Base-by-base conservation (phyloP, 2,113 vertebrate genomes). In the Heloderma charlesbogerti region DNA sequence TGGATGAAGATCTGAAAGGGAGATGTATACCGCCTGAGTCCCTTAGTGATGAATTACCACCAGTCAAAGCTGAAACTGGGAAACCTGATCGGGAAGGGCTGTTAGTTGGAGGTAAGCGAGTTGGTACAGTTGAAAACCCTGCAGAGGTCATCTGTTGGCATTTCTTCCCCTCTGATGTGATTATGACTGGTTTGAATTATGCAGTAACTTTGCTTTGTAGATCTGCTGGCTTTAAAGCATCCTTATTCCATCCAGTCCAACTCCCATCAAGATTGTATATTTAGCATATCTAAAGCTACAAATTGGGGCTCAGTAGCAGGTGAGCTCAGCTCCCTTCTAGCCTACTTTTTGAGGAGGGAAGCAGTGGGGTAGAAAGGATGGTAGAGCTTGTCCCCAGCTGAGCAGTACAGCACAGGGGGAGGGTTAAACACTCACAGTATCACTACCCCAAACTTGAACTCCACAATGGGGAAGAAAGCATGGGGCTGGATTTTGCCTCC, bases 1-100 rank as follows among this genome's bases (percentile, higher is more conserved):
- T 98, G 87, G 94, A 95, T 82, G 94, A 93, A 71, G 97, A 94
- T 29, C 94, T 98, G 91, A 96, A 96, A 94, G 97, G 97, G 37
- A 88, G 92, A 92, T 96, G 95, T 83, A 88, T 48, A 18, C 84
- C 57, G 67, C 97, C 95, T 88, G 94, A 95, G 40, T 95, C 95
- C 45, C 94, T 97, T 22, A 96, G 95, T 63, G 97, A 97, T 81
- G 97, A 97, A 83, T 89, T 98, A 40, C 95, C 94, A 72, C 71
- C 94, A 91, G 94, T 91, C 0, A 90, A 94, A 82, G 63, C 77
- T 16, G 63, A 91, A 88, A 90, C 78, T 60, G 93, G 67, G 78
- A 86, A 81, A 54, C 86, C 94, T 43, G 71, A 20, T 0, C 89
- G 90, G 51, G 91, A 95, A 75, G 86, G 78, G 77, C n/a, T 15